Base-by-base conservation (phyloP, 2,888 invertebrate genomes). In the Emmelina monodactyla region DNA sequence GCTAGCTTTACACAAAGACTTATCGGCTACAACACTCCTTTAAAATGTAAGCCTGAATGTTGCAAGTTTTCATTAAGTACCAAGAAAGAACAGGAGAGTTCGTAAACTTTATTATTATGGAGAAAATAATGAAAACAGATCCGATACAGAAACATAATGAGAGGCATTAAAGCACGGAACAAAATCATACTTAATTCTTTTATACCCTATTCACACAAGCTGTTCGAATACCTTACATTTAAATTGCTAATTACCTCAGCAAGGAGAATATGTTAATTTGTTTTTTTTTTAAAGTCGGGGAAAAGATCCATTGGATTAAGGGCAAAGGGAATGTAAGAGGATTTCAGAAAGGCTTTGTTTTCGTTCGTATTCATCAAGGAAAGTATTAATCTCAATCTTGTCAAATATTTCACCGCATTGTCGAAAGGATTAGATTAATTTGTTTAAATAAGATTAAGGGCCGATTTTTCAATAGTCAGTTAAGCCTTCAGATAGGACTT, bases 261-360 rank as follows among this genome's bases (percentile, higher is more conserved):
- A 47, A 49, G 47, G 51, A 50, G 58, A 67, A 62, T 62, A 65
- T 65, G 66, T 58, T 65, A 67, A 69, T 69, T 65, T 64, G 62
- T 63, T 19, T n/a, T n/a, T 68, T 60, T 56, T 56, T 53, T 60
- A 63, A 69, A 63, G 63, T 67, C 65, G 55, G 51, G 50, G 54
- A 51, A 44, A 45, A 51, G 50, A 58, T 58, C 58, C 57, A 50
- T 48, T 46, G 55, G 61, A 64, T 63, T 61, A 63, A 45, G 39
- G 40, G 40, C 12, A 42, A 47, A 43, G 47, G 39, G 5, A 16
- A n/a, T 14, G 14, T 2, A 9, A 4, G 15, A 35, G 34, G 33
- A 33, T 28, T 28, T 31, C 25, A 25, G n/a, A 25, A n/a, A 7
- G 25, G 4, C 25, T 25, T 10, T 25, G n/a, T 25, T 25, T 9